Conservation (phyloP, 35 echinoderm and acorn worm species). For the Acanthaster planci region DNA sequence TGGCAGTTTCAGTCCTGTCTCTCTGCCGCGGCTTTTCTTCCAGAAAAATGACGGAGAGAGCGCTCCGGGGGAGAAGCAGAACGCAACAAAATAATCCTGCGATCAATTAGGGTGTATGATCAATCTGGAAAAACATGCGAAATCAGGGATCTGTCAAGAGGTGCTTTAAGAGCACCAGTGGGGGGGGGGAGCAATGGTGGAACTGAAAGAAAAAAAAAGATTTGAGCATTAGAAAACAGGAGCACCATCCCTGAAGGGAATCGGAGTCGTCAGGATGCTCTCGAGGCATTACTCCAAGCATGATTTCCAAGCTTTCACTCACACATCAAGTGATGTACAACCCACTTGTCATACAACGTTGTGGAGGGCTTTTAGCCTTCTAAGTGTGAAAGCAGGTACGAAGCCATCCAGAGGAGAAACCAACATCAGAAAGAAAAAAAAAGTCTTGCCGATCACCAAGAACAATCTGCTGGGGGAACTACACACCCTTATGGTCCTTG, state of each 20-base stretch:
- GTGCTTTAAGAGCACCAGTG: background rate
- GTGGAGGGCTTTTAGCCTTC: slow-evolving; percentile 3
- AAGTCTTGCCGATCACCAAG: no score
- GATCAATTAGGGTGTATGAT: slow-evolving; percentile 20
- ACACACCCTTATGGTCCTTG: no score
- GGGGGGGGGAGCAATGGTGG: background rate
- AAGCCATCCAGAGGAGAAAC: no score
- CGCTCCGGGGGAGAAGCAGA: background rate
- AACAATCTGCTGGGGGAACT: no score
- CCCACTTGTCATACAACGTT: slow-evolving; percentile 18
- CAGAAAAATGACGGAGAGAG: background rate
- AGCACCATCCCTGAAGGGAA: background rate
- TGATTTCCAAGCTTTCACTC: slow-evolving; percentile 14
- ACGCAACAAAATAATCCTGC: slow-evolving; percentile 19
- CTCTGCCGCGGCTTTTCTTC: no score
- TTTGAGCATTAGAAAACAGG: background rate
- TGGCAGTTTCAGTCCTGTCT: no score
- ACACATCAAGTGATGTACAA: slow-evolving; percentile 17
- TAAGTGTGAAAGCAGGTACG: no score
- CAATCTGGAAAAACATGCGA: slow-evolving; percentile 17
- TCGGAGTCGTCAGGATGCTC: background rate
- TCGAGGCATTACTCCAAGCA: background rate
- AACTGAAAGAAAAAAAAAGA: background rate
- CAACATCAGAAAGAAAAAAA: no score
- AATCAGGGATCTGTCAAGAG: slow-evolving; percentile 2